Evolutionary conservation across 2,888 invertebrate genomes (phyloP), one percentile per base, ranked within the genome.

Genomic region (Polydrusus tereticollis): DNA sequence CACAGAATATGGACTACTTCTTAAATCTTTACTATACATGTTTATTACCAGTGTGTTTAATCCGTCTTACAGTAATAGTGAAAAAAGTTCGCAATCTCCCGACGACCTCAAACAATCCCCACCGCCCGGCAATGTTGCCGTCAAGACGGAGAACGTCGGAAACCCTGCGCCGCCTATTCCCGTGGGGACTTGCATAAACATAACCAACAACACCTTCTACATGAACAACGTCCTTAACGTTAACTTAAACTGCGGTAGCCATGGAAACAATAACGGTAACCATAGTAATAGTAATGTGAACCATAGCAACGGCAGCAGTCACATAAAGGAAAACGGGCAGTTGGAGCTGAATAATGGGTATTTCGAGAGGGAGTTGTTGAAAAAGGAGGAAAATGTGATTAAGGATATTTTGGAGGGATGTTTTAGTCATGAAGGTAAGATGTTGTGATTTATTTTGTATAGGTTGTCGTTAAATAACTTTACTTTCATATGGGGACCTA

Each of bases 321-420:
- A 12, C 77, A 62, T 55, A 50, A 78, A 62, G 33, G 68, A 81
- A 77, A 77, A 79, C 57, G 58, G 80, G 77, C 38, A 69, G 20
- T n/a, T 57, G 23, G 72, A 77, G 50, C 65, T 78, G 45, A 80
- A 79, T 69, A 80, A 79, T 59, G 78, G 78, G 16, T 78, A 79
- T 59, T 79, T 75, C 59, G 78, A 80, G 73, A 79, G 77, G 63
- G 79, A 78, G 52, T 76, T 82, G 12, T 74, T 80, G 8, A 81
- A 79, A 66, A 82, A 82, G 58, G 82, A 82, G 59, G 77, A 78
- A 57, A 78, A 69, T 75, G 77, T 80, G 26, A 74, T 81, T 18
- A 72, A 76, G 6, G 81, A 82, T 67, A 76, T 80, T 63, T 66
- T 75, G 62, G 75, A 75, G 21, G 68, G 73, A 33, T 73, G 41